Conservation (phyloP, 2,113 vertebrate genomes). For the Loxodonta africana region DNA sequence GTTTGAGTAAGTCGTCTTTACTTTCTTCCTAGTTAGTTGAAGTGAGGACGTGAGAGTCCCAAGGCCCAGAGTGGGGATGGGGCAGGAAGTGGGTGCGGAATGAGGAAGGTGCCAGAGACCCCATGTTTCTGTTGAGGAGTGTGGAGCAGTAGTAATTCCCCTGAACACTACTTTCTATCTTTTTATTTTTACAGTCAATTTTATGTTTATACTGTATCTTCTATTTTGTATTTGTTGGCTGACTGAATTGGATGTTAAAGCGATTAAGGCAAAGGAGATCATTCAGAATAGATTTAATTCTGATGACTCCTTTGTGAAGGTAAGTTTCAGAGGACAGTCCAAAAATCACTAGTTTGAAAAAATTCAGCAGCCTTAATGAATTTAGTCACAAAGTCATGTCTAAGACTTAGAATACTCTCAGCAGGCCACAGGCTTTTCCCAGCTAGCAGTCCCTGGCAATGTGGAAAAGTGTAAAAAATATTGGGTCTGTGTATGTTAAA, state of each 20-base stretch:
- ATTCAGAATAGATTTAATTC: neutral
- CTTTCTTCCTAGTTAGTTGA: neutral
- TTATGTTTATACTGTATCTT: neutral
- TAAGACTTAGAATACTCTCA: constrained; percentile 2
- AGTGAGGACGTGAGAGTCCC: neutral
- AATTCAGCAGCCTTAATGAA: neutral
- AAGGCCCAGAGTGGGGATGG: neutral
- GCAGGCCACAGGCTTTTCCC: neutral
- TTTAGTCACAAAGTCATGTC: neutral
- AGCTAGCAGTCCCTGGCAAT: neutral
- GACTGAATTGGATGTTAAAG: neutral
- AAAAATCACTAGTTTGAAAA: neutral
- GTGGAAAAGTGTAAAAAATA: constrained; percentile 22
- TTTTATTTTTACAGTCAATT: neutral
- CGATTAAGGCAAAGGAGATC: neutral
- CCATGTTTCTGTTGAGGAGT: neutral
- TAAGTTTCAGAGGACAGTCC: neutral
- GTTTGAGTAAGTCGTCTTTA: neutral
- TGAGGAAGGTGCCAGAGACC: neutral
- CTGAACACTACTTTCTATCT: neutral
- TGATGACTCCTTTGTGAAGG: neutral
- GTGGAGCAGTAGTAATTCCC: neutral
- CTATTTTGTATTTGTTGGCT: neutral
- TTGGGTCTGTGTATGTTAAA: neutral
- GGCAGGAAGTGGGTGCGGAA: neutral